A percentile compares a stretch with the other conserved stretches of the same genome.
phyloP scores from a whole-genome alignment of 1,140 invertebrate genomes.

The Phymorhynchus buccinoides region DNA sequence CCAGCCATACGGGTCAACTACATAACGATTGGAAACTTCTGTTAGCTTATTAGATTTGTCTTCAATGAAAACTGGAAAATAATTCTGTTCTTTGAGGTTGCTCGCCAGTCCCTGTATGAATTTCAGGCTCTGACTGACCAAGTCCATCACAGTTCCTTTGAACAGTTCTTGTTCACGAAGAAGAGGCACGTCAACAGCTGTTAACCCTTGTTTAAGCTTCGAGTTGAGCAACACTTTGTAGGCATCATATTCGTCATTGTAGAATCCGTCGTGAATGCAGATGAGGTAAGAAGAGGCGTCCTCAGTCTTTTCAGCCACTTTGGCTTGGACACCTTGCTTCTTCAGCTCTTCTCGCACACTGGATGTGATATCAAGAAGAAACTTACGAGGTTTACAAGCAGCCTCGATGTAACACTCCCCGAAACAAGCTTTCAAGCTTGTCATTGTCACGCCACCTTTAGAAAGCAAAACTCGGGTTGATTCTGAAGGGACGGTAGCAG shows the following conservation, averaged over 20 bases:
- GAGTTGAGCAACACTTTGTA: slow-evolving; percentile 39
- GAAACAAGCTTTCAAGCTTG: slow-evolving; percentile 27
- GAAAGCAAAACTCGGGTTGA: slow-evolving; percentile 30
- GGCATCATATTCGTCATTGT: slow-evolving; percentile 31
- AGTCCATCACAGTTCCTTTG: not conserved
- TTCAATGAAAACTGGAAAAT: not conserved
- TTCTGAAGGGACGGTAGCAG: not conserved
- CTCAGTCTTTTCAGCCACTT: not conserved
- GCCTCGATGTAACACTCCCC: slow-evolving; percentile 36
- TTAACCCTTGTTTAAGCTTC: not conserved
- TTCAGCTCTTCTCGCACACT: slow-evolving; percentile 14
- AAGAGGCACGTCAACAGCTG: not conserved
- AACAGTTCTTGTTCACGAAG: not conserved
- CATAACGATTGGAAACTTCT: not conserved
- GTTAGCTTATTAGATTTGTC: not conserved
- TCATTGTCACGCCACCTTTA: slow-evolving; percentile 8
- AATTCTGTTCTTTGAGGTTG: not conserved
- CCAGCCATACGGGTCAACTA: not conserved
- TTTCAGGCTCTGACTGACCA: slow-evolving; percentile 15
- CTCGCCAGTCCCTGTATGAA: not conserved
- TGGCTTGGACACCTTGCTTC: slow-evolving; percentile 12
- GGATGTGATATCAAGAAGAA: slow-evolving; percentile 40
- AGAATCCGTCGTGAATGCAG: slow-evolving; percentile 29
- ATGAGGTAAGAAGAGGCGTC: slow-evolving; percentile 37
- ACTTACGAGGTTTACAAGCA: slow-evolving; percentile 38